Conservation (phyloP, 2,797 vertebrate genomes). For the Trachops cirrhosus region DNA sequence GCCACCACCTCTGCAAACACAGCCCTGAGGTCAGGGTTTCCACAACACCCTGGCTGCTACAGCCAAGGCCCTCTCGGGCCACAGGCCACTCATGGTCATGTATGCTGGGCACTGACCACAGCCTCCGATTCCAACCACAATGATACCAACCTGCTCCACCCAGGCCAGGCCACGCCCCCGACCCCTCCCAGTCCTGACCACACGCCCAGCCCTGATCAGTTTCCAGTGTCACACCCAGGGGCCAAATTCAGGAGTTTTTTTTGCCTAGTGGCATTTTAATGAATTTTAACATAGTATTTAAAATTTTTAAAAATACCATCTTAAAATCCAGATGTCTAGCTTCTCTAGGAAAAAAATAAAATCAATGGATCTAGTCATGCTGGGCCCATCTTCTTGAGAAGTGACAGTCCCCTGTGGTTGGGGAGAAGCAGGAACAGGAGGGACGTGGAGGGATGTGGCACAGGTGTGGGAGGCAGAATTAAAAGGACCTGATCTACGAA, state of each 20-base stretch:
- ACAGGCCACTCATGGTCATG: neutral
- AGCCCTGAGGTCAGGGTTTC: neutral
- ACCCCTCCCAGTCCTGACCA: neutral
- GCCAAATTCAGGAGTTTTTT: neutral
- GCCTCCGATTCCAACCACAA: neutral
- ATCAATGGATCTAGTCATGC: neutral
- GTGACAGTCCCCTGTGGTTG: neutral
- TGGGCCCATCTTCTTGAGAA: neutral
- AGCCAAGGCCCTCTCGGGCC: neutral
- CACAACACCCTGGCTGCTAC: neutral
- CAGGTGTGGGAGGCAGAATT: fast-evolving
- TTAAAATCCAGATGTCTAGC: neutral
- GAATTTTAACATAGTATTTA: neutral
- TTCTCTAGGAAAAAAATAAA: neutral
- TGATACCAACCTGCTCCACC: neutral
- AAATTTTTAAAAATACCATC: neutral
- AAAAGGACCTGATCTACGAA: neutral
- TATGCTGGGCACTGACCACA: neutral
- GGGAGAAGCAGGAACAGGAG: too few species aligned
- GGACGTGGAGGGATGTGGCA: fast-evolving
- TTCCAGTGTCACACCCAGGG: neutral
- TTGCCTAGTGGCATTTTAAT: neutral
- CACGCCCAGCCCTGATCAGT: neutral
- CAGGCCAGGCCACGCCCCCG: neutral
- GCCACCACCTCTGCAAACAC: too few species aligned